Evolutionary conservation across 2,888 invertebrate genomes (phyloP).

Genomic region (Sepioteuthis lessoniana): DNA sequence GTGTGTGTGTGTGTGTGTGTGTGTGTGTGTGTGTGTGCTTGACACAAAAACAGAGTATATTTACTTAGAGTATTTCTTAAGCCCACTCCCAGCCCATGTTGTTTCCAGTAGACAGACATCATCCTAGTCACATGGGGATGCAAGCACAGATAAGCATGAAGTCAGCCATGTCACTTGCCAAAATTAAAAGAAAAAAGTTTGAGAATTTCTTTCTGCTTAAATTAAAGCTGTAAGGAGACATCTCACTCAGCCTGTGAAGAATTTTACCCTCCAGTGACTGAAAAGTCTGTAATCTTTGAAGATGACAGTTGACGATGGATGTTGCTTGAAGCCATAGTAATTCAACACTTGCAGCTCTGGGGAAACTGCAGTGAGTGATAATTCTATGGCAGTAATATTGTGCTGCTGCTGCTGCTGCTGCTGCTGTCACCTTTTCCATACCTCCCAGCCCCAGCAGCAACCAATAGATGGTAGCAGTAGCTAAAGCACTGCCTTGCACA

Average conservation of each 20-base stretch:
- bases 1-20: neutral
- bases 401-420: neutral
- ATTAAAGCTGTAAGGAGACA: neutral
- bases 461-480: constrained; percentile 33
- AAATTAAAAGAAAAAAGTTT: constrained; percentile 20
- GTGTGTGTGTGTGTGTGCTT: too few relatives aligned
- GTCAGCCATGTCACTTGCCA: constrained; percentile 33
- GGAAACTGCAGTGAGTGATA: constrained; percentile 33
- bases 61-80: neutral
- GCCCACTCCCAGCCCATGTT: neutral
- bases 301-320: constrained; percentile 24
- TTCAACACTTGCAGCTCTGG: constrained; percentile 33
- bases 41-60: neutral
- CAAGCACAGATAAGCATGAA: constrained; percentile 19
- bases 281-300: constrained; percentile 33
- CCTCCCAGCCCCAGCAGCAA: neutral
- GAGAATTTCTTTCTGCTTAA: constrained; percentile 33
- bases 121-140: constrained; percentile 16
- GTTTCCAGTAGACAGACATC: constrained; percentile 14
- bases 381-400: neutral
- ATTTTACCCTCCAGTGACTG: constrained; percentile 20
- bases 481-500: neutral
- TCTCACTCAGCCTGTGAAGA: constrained; percentile 33
- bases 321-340: neutral
- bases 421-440: neutral